phyloP scores from a whole-genome alignment of 2,797 vertebrate genomes.

The Notolepis coatsorum region DNA sequence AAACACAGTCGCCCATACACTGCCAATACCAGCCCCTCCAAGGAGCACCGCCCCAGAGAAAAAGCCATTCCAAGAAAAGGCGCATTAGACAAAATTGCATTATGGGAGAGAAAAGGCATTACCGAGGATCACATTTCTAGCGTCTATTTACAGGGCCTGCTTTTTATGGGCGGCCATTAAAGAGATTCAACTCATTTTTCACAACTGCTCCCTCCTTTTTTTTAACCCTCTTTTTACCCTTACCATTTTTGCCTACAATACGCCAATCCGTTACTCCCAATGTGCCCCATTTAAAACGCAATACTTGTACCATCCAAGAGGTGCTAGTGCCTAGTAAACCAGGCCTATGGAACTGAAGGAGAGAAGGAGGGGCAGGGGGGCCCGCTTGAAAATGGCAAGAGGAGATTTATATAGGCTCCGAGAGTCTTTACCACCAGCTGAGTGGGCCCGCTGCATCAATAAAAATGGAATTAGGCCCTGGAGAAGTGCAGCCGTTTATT shows the following conservation, averaged over 20 bases:
- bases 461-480: conserved; percentile 73
- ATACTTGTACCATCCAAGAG: conserved; percentile 53
- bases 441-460: conserved; percentile 67
- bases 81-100: conserved; percentile 71
- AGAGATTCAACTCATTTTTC: conserved; percentile 72
- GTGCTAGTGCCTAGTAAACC: conserved; percentile 40
- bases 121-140: conserved; percentile 71
- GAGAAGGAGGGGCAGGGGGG: conserved; percentile 33
- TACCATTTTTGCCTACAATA: conserved; percentile 38
- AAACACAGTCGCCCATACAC: conserved; percentile 37
- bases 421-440: conserved; percentile 70
- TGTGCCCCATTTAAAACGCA: conserved; percentile 57
- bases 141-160: conserved; percentile 65
- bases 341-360: conserved; percentile 33
- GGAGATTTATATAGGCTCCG: conserved; percentile 63
- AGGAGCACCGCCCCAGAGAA: conserved; percentile 26
- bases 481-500: conserved; percentile 74
- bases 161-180: conserved; percentile 69
- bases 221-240: conserved; percentile 18
- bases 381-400: conserved; percentile 65
- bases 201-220: conserved; percentile 37
- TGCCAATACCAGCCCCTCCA: conserved; percentile 21
- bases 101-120: conserved; percentile 55
- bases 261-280: conserved; percentile 57
- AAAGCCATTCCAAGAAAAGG: conserved; percentile 63